Base-by-base conservation (phyloP, 2,797 vertebrate species). In the Salmo trutta region DNA sequence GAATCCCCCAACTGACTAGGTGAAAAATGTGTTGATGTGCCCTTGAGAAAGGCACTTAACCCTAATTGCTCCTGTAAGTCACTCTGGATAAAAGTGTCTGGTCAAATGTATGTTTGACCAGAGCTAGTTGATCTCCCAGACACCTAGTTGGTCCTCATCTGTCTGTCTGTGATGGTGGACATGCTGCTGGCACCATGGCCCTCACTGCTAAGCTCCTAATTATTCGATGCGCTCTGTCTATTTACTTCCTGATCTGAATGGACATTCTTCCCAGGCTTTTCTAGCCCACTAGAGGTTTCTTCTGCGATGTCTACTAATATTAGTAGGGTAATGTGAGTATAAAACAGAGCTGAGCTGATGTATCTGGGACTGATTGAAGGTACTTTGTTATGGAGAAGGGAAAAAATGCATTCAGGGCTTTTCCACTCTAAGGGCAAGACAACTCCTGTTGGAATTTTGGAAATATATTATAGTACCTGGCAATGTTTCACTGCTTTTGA, bases 221-320 rank as follows among this genome's bases (percentile, higher is more conserved):
- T 83, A 91, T 88, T 89, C 78, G 2, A 84, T 82, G n/a, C 0
- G n/a, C 77, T 74, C 80, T 90, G 83, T 79, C 85, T 92, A 92
- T 93, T 88, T 90, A 93, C 90, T 85, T 88, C 71, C 83, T 89
- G 92, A 90, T 92, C 87, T 81, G 82, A 78, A 77, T 56, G 66
- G 79, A 82, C 80, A 82, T 87, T 89, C 87, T 90, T 90, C 83
- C 76, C 75, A 81, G 76, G 82, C 84, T 81, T 89, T 67, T 86
- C 77, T 76, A 86, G 75, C 85, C 82, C 83, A 56, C 76, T 71
- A 74, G 82, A 86, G 84, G 85, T 83, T 85, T 89, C 71, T 15
- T 71, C 87, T 82, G 83, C 83, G 33, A 33, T 33, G 33, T 33
- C 33, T 33, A 77, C 77, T 66, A 78, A 71, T 83, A 73, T 79